Conservation (phyloP, 2,113 vertebrate species). For the Malurus alboscapulatus region DNA sequence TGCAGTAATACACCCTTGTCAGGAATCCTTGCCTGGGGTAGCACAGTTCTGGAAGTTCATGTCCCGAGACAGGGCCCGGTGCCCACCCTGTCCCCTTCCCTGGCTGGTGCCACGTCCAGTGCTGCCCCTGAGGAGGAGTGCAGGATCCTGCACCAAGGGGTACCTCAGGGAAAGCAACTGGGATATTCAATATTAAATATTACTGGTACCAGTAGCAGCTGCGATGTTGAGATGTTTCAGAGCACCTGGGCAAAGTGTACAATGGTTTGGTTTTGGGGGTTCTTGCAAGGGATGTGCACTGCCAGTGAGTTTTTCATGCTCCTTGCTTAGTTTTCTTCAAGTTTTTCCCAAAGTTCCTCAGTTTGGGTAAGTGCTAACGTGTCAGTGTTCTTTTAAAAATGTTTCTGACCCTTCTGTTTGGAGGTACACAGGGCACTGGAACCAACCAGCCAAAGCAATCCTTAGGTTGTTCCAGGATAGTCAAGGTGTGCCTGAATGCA, state of each 20-base stretch:
- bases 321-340: neutral
- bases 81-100: neutral
- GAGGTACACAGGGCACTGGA: neutral
- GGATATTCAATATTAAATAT: neutral
- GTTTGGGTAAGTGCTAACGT: neutral
- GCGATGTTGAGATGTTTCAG: rapidly evolving
- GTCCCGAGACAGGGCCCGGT: neutral
- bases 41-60: neutral
- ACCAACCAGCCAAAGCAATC: neutral
- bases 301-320: neutral
- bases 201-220: neutral
- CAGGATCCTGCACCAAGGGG: neutral
- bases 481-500: neutral
- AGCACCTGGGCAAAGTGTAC: neutral
- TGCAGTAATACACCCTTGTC: neutral
- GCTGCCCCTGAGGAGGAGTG: neutral
- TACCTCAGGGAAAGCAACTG: neutral
- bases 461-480: neutral
- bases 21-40: neutral
- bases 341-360: neutral
- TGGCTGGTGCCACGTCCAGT: neutral
- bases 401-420: neutral
- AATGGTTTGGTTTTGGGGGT: neutral
- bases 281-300: neutral
- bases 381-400: neutral